Percentiles rank a stretch among this genome's conserved stretches.
Evolutionary conservation across 2,888 invertebrate species (phyloP).

Genomic region (Tridacna gigas): DNA sequence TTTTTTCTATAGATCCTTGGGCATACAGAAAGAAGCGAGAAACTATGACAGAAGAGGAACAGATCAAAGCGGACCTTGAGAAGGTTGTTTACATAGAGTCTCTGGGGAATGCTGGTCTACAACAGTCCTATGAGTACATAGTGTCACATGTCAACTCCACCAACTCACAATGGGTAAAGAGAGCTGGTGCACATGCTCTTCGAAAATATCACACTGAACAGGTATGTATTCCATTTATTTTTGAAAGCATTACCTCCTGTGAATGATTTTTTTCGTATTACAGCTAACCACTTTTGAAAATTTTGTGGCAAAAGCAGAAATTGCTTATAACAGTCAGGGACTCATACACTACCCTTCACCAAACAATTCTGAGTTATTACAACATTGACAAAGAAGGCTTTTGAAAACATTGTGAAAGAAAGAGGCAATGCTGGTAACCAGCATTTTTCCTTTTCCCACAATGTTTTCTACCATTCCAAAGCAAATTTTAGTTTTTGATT

Average conservation of each 20-base stretch:
- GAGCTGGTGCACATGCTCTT: constrained; percentile 73
- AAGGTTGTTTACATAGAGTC: constrained; percentile 71
- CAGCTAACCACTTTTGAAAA: not conserved
- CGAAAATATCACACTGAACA: constrained; percentile 69
- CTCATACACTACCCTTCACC: not conserved
- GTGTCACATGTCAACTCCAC: constrained; percentile 74
- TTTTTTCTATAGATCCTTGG: constrained; percentile 66
- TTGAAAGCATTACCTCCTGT: not conserved
- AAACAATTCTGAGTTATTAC: too few relatives aligned
- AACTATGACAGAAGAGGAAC: constrained; percentile 64
- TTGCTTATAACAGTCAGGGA: not conserved
- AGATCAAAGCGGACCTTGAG: constrained; percentile 58
- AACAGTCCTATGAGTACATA: constrained; percentile 71
- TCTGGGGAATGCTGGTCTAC: constrained; percentile 72
- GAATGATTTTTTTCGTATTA: not conserved
- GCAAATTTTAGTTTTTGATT: too few relatives aligned
- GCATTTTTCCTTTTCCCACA: too few relatives aligned
- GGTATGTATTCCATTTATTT: constrained; percentile 46
- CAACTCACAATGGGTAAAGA: constrained; percentile 75
- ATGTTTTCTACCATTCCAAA: too few relatives aligned
- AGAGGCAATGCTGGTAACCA: too few relatives aligned
- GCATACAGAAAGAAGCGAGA: constrained; percentile 64
- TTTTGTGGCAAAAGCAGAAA: not conserved
- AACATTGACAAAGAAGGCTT: too few relatives aligned
- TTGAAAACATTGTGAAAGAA: too few relatives aligned